phyloP scores from a whole-genome alignment of 2,113 vertebrate species.

The Astur gentilis region DNA sequence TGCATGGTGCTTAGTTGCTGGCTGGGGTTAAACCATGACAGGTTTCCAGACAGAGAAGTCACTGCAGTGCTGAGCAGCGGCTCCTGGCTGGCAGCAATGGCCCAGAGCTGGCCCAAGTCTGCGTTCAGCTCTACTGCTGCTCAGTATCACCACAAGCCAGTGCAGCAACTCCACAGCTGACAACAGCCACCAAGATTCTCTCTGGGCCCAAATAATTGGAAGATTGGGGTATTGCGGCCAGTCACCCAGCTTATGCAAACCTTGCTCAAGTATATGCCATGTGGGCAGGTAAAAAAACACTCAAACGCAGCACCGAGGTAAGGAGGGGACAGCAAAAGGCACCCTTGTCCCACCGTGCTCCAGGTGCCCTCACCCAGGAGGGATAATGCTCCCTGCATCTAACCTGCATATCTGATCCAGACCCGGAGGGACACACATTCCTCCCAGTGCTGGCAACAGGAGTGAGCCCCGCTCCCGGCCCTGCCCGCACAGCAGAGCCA shows the following conservation, averaged over 20 bases:
- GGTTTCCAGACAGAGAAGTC: background rate
- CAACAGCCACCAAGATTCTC: background rate
- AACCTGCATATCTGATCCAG: accelerated
- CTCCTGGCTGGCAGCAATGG: background rate
- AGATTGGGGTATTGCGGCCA: background rate
- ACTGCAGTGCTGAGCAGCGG: accelerated
- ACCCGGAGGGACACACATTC: accelerated
- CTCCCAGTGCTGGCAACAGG: background rate
- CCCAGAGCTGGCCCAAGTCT: background rate
- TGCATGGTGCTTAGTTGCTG: too few species aligned
- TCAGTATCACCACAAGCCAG: accelerated
- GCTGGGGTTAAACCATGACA: too few species aligned
- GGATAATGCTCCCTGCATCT: accelerated
- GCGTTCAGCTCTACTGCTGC: background rate
- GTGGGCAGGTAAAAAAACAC: background rate
- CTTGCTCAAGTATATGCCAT: accelerated
- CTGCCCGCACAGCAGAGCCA: background rate
- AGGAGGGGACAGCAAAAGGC: background rate
- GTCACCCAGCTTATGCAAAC: background rate
- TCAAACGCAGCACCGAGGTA: background rate
- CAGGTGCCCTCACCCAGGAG: background rate
- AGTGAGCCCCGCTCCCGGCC: accelerated
- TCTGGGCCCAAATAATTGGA: background rate
- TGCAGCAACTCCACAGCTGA: accelerated
- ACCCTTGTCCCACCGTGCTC: accelerated